A percentile compares a stretch with the other conserved stretches of the same genome.
These are phyloP conservation scores for Muntiacus muntjak DNA, from an alignment of 2,113 vertebrate genomes.

Conservation along the genomic window DNA sequence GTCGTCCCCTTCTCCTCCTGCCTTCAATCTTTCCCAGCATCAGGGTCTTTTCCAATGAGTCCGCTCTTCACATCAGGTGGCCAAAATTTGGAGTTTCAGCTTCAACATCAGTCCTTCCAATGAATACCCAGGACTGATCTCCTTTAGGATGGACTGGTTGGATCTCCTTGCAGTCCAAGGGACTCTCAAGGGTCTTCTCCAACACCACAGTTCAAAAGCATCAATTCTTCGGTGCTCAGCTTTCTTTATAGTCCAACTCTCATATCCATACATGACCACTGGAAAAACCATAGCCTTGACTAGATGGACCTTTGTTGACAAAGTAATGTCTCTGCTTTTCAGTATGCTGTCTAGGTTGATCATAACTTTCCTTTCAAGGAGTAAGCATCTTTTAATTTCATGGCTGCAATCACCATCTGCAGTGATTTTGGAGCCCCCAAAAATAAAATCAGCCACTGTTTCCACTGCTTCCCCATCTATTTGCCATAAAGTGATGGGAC, in stretches of 20 bases:
- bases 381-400: neutral
- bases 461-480: neutral
- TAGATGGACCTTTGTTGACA: neutral
- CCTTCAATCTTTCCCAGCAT: neutral
- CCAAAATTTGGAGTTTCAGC: neutral
- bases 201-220: neutral
- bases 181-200: neutral
- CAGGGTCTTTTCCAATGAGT: neutral
- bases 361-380: neutral
- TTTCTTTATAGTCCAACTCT: neutral
- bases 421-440: neutral
- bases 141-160: neutral
- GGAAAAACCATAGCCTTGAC: neutral
- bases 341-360: neutral
- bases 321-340: neutral
- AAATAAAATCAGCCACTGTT: neutral
- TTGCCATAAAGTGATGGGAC: neutral
- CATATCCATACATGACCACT: neutral
- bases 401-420: neutral
- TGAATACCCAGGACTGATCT: neutral
- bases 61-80: neutral
- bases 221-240: rapidly evolving
- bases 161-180: neutral
- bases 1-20: neutral
- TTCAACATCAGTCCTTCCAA: neutral